Evolutionary conservation across 2,888 invertebrate genomes (phyloP), one percentile per base, ranked within the genome.

Genomic region (Caenorhabditis sp.): DNA sequence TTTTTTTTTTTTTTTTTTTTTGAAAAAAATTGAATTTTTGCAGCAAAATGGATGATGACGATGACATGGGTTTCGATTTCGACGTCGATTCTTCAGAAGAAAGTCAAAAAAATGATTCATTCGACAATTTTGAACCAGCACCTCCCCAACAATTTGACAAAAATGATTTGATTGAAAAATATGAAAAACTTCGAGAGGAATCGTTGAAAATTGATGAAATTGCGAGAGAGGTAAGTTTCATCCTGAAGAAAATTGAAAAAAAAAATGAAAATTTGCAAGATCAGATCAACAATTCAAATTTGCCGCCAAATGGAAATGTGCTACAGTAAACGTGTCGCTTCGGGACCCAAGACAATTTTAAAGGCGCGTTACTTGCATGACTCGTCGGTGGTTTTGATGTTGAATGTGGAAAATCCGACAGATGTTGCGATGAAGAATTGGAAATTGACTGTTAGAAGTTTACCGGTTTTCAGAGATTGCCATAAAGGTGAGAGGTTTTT

Each of bases 231-330:
- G 68, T 73, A 21, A 31, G 17, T 31, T 31, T 31, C 4, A 31
- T 31, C 31, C 10, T n/a, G n/a, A n/a, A n/a, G n/a, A 31, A 21
- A 14, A 59, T 36, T 31, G 10, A 31, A 31, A 31, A 31, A 31
- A 31, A 31, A 31, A 6, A 31, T 31, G 10, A 6, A 31, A 6
- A 31, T 31, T 6, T 31, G 10, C 31, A 31, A 72, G 72, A 21
- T 74, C 12, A 26, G 54, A 27, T 62, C 49, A 31, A 51, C 66
- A 1, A 21, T 75, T 1, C 27, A 60, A 57, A 70, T 70, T 50
- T 75, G 69, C 24, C 27, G 49, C n/a, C 64, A 75, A 36, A 75
- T 75, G 69, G 75, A 75, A 50, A 58, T 66, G 50, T 75, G 75
- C 43, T 69, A 64, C 43, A 58, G 62, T 23, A 64, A 69, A 31